Conservation (phyloP, 2,888 invertebrate species). For the Eledone cirrhosa region DNA sequence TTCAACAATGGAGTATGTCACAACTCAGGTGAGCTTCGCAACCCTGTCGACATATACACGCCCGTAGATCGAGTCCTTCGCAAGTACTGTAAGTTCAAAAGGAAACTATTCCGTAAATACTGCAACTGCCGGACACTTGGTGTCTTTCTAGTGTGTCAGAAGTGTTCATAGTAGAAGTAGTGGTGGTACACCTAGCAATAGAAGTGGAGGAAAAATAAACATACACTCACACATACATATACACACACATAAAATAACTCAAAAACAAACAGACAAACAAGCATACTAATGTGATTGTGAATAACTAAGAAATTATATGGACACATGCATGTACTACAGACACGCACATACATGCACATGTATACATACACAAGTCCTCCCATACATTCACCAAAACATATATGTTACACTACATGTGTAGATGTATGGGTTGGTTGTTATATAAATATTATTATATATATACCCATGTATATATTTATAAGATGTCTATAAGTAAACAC, state of each 20-base stretch:
- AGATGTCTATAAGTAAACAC: too few relatives aligned
- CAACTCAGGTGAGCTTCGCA: conserved; percentile 58
- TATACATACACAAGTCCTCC: too few relatives aligned
- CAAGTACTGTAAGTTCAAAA: conserved; percentile 55
- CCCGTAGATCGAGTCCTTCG: conserved; percentile 56
- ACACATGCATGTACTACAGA: too few relatives aligned
- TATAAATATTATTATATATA: neutral
- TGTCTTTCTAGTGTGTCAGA: conserved; percentile 60
- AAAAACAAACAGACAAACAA: neutral
- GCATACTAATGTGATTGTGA: neutral
- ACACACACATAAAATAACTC: neutral
- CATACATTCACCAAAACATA: too few relatives aligned
- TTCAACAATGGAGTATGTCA: conserved; percentile 75
- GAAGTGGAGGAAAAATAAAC: neutral
- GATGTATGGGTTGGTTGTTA: too few relatives aligned
- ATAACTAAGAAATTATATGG: neutral
- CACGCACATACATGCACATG: too few relatives aligned
- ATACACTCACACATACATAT: neutral
- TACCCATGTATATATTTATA: too few relatives aligned
- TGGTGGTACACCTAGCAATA: neutral
- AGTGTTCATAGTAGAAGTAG: conserved; percentile 46
- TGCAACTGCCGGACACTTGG: conserved; percentile 63
- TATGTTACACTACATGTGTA: too few relatives aligned
- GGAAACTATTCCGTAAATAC: conserved; percentile 56
- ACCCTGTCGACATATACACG: conserved; percentile 52